Evolutionary conservation across 2,888 invertebrate genomes (phyloP).

Genomic region (Chesias legatella): DNA sequence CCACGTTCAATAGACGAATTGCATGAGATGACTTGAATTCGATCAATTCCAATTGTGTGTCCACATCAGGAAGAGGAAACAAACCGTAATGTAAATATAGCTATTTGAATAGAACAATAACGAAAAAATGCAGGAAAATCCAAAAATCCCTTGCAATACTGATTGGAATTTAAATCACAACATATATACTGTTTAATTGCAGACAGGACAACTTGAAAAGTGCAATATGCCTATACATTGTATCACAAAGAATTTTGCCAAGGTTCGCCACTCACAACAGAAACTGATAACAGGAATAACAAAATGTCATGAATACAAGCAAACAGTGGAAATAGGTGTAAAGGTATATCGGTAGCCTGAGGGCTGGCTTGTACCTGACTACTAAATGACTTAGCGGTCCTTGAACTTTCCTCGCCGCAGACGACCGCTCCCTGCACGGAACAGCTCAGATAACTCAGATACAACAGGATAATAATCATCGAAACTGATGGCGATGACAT

Average conservation of each 20-base stretch:
- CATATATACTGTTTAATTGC: too few relatives aligned
- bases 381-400: conserved; percentile 59
- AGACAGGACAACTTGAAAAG: too few relatives aligned
- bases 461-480: conserved; percentile 36
- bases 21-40: too few relatives aligned
- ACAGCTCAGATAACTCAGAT: conserved; percentile 35
- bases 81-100: too few relatives aligned
- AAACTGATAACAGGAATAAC: too few relatives aligned
- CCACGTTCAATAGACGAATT: too few relatives aligned
- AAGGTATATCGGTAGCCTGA: conserved; percentile 39
- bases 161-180: too few relatives aligned
- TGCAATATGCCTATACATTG: too few relatives aligned
- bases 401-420: conserved; percentile 48
- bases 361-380: conserved; percentile 55
- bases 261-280: conserved; percentile 12
- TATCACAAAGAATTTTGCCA: conserved; percentile 23
- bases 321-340: conserved; percentile 43
- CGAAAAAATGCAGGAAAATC: too few relatives aligned
- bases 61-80: conserved; percentile 17
- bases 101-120: too few relatives aligned
- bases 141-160: too few relatives aligned
- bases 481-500: neutral
- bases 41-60: too few relatives aligned
- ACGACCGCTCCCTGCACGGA: conserved; percentile 22
- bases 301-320: conserved; percentile 49